Conservation (phyloP, 1,140 invertebrate species). For the Phocides pigmalion region DNA sequence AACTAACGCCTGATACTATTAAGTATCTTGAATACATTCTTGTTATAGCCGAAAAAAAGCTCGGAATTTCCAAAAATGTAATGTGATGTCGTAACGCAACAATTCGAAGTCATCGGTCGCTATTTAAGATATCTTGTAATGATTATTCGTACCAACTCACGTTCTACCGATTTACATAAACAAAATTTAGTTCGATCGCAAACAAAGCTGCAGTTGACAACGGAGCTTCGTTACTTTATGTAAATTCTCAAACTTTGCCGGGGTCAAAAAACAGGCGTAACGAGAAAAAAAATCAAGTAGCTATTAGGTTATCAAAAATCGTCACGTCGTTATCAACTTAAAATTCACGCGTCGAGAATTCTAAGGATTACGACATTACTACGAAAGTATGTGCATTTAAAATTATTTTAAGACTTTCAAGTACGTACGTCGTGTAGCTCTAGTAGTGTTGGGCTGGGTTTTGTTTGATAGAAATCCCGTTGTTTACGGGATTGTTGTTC, state of each 20-base stretch:
- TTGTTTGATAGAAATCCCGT: neutral
- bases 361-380: slow-evolving; percentile 14
- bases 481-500: neutral
- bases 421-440: neutral
- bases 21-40: no score
- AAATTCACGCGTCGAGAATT: slow-evolving; percentile 27
- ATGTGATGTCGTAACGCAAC: no score
- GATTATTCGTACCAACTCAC: neutral
- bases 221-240: neutral
- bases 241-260: slow-evolving; percentile 8
- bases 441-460: neutral
- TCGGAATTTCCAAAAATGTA: no score
- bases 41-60: no score
- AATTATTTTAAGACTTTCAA: slow-evolving; percentile 25
- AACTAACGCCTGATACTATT: no score
- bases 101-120: no score
- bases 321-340: slow-evolving; percentile 25
- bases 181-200: neutral
- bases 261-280: slow-evolving; percentile 18
- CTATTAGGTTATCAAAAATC: slow-evolving; percentile 10
- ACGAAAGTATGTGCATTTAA: slow-evolving; percentile 21
- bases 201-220: neutral
- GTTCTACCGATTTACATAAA: neutral
- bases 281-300: neutral
- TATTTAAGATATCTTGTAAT: no score